These are phyloP conservation scores for Caenorhabditis doughertyi DNA, from an alignment of 2,888 invertebrate species.

Conservation along the genomic window DNA sequence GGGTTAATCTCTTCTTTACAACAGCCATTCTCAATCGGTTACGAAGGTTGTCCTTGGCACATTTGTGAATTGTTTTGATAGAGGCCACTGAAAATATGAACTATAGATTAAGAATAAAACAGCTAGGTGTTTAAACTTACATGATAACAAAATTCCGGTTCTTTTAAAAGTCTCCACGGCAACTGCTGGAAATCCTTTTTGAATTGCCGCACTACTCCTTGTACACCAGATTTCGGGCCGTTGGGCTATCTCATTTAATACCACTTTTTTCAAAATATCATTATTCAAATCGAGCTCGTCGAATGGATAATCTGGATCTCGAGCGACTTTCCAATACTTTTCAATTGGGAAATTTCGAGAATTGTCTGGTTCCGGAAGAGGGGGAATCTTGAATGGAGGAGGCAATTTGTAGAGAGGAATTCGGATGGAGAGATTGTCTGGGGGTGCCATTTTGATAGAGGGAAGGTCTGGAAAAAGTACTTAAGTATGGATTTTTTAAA, in stretches of 20 bases:
- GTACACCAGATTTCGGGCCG: constrained; percentile 12
- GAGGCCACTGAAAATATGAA: constrained; percentile 1
- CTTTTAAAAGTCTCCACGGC: background rate
- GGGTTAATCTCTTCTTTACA: background rate
- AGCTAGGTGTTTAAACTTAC: constrained; percentile 3
- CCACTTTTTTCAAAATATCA: background rate
- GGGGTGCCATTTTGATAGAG: no score
- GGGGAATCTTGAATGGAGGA: no score
- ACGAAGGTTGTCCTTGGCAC: constrained; percentile 19
- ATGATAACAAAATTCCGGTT: background rate
- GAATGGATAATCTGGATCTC: background rate
- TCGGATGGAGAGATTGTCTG: no score
- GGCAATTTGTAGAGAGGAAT: no score
- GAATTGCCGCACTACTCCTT: background rate
- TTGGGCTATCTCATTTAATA: background rate
- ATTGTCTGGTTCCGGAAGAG: background rate
- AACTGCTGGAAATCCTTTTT: background rate
- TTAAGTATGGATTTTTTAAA: no score
- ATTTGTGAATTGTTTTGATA: constrained; percentile 8
- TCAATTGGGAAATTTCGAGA: background rate
- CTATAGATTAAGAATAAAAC: background rate
- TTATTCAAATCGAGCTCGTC: background rate
- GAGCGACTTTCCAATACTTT: background rate
- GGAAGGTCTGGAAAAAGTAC: no score
- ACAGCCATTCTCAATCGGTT: constrained; percentile 13